A percentile compares a stretch with the other conserved stretches of the same genome.
phyloP scores from a whole-genome alignment of 2,113 vertebrate species.

The Python bivittatus region DNA sequence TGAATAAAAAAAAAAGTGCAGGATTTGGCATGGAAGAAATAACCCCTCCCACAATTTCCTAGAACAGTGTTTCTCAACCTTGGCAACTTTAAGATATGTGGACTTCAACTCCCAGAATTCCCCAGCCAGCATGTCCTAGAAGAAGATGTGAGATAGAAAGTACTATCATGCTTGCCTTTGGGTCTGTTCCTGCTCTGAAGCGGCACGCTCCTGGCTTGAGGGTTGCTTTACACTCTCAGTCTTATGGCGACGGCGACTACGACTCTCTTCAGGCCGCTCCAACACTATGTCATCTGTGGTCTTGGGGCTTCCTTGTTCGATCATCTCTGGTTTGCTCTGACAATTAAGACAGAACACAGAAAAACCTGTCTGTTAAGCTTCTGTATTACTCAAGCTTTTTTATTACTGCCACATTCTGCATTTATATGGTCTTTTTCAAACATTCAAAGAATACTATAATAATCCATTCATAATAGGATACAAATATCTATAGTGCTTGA shows the following conservation, averaged over 20 bases:
- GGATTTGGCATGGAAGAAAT: neutral
- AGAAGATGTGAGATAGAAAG: neutral
- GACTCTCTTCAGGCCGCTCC: slow-evolving; percentile 88
- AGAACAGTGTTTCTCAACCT: too few species aligned
- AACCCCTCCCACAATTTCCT: neutral
- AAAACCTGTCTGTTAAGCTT: neutral
- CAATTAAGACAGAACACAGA: slow-evolving; percentile 10
- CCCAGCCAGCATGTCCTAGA: too few species aligned
- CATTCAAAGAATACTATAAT: neutral
- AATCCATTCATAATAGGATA: neutral
- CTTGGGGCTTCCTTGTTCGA: slow-evolving; percentile 90
- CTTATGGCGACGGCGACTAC: slow-evolving; percentile 87
- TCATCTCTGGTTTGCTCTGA: slow-evolving; percentile 91
- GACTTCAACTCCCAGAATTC: too few species aligned
- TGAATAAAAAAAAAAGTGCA: neutral
- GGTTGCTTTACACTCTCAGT: slow-evolving; percentile 93
- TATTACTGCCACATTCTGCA: neutral
- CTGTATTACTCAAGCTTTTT: neutral
- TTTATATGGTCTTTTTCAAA: neutral
- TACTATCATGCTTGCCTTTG: slow-evolving; percentile 76
- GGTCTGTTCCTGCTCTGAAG: slow-evolving; percentile 82
- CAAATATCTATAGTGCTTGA: neutral
- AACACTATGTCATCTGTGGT: slow-evolving; percentile 96
- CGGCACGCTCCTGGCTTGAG: slow-evolving; percentile 83
- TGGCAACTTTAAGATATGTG: too few species aligned